These are phyloP conservation scores for Anolis carolinensis DNA, from an alignment of 2,113 vertebrate species.

Conservation along the genomic window DNA sequence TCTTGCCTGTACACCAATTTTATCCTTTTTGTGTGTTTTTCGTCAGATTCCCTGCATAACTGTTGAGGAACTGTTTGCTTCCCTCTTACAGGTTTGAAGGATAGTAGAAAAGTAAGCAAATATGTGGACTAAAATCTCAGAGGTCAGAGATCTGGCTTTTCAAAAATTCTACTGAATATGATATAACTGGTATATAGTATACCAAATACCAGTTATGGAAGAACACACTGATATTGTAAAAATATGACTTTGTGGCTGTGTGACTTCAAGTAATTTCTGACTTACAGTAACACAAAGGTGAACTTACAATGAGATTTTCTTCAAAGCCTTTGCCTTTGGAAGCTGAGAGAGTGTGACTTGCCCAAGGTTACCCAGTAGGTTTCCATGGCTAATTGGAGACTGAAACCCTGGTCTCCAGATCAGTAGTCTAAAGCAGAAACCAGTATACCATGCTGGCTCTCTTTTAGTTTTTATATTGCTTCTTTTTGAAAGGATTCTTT, in stretches of 20 bases:
- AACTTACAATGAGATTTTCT: no score
- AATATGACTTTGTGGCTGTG: not conserved
- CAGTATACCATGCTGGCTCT: not conserved
- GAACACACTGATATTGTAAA: not conserved
- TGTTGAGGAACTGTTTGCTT: not conserved
- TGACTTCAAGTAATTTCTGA: not conserved
- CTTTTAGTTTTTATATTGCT: not conserved
- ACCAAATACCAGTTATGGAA: not conserved
- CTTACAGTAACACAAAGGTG: no score
- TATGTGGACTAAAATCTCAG: not conserved
- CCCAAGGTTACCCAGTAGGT: no score
- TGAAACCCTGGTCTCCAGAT: no score
- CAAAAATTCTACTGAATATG: not conserved
- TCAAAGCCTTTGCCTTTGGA: no score
- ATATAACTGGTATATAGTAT: not conserved
- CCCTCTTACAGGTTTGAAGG: not conserved
- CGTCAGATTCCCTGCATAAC: not conserved
- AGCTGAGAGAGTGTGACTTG: no score
- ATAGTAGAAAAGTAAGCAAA: not conserved
- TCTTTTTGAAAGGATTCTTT: not conserved
- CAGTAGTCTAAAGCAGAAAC: no score
- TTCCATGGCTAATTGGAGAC: no score
- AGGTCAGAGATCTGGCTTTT: not conserved
- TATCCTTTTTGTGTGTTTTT: not conserved
- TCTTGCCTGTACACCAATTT: no score